Percentiles rank a stretch among this genome's conserved stretches.
Evolutionary conservation across 1,140 invertebrate genomes (phyloP).

Genomic region (Lordiphosa clarofinis): DNA sequence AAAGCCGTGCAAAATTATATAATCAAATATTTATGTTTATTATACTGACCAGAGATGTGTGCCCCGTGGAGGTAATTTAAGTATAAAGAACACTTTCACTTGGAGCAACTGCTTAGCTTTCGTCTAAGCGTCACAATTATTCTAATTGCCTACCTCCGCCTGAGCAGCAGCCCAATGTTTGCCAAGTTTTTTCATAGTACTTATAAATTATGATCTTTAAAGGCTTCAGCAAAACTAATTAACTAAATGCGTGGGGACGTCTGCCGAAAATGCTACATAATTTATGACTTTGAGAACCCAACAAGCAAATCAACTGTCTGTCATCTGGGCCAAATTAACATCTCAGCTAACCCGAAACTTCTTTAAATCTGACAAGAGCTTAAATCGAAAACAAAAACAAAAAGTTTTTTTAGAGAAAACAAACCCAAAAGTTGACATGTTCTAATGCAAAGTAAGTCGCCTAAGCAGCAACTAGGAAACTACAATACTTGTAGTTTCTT

Average conservation of each 20-base stretch:
- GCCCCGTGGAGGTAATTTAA: too few species aligned
- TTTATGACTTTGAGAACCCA: conserved; percentile 47
- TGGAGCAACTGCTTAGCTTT: too few species aligned
- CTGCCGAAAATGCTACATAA: conserved; percentile 19
- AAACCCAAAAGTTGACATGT: conserved; percentile 55
- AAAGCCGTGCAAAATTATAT: conserved; percentile 59
- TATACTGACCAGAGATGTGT: conserved; percentile 31
- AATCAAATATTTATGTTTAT: conserved; percentile 66
- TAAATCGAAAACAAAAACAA: background rate
- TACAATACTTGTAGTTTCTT: conserved; percentile 32
- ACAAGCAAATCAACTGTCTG: conserved; percentile 38
- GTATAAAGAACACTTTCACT: too few species aligned
- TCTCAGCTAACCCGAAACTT: conserved; percentile 32
- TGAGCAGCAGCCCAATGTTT: too few species aligned
- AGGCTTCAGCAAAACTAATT: conserved; percentile 52
- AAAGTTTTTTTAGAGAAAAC: conserved; percentile 8
- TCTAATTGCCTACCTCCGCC: background rate
- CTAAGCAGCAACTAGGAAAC: conserved; percentile 21
- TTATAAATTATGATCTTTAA: conserved; percentile 49
- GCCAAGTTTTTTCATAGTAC: conserved; percentile 23
- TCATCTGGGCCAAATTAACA: conserved; percentile 41
- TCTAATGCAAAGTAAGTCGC: conserved; percentile 61
- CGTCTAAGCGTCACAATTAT: too few species aligned
- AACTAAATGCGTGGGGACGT: conserved; percentile 41
- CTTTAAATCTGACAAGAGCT: conserved; percentile 4